Percentiles rank a stretch among this genome's conserved stretches.
Conservation (phyloP, 2,113 vertebrate genomes). For the Gasterosteus nipponicus region DNA sequence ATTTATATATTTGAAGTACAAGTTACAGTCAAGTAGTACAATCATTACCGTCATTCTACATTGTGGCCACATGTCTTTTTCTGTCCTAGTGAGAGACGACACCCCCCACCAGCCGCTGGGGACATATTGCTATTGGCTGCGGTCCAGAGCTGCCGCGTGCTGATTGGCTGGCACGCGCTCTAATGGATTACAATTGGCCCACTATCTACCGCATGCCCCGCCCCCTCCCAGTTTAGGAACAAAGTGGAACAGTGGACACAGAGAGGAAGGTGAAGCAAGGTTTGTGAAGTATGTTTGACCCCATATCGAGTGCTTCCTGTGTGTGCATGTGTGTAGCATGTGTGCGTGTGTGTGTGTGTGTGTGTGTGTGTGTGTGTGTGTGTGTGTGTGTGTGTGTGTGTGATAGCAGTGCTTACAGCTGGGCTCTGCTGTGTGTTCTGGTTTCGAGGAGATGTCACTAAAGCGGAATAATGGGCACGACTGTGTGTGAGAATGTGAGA, state of each 20-base stretch:
- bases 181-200: slow-evolving; percentile 72
- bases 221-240: slow-evolving; percentile 63
- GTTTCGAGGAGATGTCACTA: slow-evolving; percentile 20
- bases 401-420: slow-evolving; percentile 6
- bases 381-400: not conserved
- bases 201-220: slow-evolving; percentile 67
- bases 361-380: slow-evolving; percentile 12
- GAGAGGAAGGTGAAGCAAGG: slow-evolving; percentile 84
- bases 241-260: slow-evolving; percentile 61
- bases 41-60: not conserved
- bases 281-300: slow-evolving; percentile 72
- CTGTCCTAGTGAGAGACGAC: slow-evolving; percentile 47
- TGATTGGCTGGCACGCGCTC: slow-evolving; percentile 74
- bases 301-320: slow-evolving; percentile 60
- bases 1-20: not conserved
- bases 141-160: slow-evolving; percentile 42
- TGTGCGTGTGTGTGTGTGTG: slow-evolving; percentile 7
- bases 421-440: slow-evolving; percentile 15
- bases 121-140: slow-evolving; percentile 74
- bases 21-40: not conserved
- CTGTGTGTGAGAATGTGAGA: slow-evolving; percentile 13
- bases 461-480: not conserved
- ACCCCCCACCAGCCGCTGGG: slow-evolving; percentile 43
- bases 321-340: slow-evolving; percentile 59
- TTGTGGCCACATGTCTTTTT: slow-evolving; percentile 58